Conservation (phyloP, 2,113 vertebrate genomes). For the Morone saxatilis region DNA sequence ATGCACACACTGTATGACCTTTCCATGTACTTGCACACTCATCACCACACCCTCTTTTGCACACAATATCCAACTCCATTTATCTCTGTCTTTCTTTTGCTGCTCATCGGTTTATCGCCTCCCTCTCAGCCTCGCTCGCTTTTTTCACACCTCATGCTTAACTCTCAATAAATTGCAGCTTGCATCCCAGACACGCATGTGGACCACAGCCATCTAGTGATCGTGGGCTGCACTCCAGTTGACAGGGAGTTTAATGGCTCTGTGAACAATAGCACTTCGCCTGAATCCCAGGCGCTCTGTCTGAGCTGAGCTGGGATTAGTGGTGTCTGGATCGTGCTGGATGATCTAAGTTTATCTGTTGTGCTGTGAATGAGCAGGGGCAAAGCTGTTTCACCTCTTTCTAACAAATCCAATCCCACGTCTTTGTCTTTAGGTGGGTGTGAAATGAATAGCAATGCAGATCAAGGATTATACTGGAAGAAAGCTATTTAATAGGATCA, state of each 20-base stretch:
- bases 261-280: neutral
- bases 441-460: constrained; percentile 3
- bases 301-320: constrained; percentile 13
- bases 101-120: constrained; percentile 34
- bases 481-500: neutral
- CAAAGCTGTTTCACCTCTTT: neutral
- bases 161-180: constrained; percentile 49
- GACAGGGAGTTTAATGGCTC: constrained; percentile 35
- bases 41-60: neutral
- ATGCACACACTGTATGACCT: neutral
- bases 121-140: neutral
- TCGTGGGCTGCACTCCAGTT: neutral
- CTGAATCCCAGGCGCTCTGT: constrained; percentile 4
- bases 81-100: constrained; percentile 19
- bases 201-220: neutral
- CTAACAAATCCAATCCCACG: neutral
- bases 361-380: neutral
- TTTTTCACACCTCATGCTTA: constrained; percentile 38
- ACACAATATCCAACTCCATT: constrained; percentile 29
- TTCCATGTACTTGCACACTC: constrained; percentile 23
- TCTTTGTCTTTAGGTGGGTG: constrained; percentile 22
- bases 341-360: constrained; percentile 37
- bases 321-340: constrained; percentile 13
- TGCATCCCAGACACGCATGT: neutral
- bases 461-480: constrained; percentile 5